Conservation (phyloP, 2,113 vertebrate species). For the Narcine bancroftii region DNA sequence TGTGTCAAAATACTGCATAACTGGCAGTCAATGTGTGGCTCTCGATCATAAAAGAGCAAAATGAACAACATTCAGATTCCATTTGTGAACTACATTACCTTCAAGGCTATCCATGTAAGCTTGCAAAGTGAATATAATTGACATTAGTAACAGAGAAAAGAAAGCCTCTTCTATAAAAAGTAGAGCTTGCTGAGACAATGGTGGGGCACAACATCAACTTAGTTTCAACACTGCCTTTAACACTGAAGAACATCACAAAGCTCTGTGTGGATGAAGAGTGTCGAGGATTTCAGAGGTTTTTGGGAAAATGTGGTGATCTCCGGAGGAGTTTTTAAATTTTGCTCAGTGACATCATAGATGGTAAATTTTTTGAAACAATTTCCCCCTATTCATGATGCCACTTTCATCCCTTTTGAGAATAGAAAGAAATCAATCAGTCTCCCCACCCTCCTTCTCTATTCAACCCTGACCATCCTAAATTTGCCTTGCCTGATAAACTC, state of each 20-base stretch:
- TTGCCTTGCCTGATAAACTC: neutral
- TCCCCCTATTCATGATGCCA: neutral
- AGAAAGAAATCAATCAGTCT: neutral
- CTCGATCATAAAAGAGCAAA: neutral
- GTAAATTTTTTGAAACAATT: neutral
- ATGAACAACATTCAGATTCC: slow-evolving; percentile 6
- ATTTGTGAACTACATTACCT: slow-evolving; percentile 70
- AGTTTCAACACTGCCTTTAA: neutral
- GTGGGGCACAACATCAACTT: neutral
- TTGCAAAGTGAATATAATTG: slow-evolving; percentile 66
- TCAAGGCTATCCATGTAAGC: slow-evolving; percentile 99
- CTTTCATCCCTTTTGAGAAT: neutral
- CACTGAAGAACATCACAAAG: neutral
- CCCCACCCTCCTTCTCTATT: neutral
- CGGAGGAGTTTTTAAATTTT: neutral
- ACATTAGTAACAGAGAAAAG: slow-evolving; percentile 21
- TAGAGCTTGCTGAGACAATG: neutral
- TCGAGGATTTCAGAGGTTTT: no score
- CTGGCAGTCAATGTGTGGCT: neutral
- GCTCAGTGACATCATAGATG: neutral
- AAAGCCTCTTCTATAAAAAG: neutral
- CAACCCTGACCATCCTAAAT: neutral
- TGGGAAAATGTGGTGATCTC: neutral
- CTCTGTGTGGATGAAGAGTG: neutral
- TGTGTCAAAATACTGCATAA: neutral